These are phyloP conservation scores for Ferrisia virgata DNA, from an alignment of 2,888 invertebrate genomes.

Conservation along the genomic window DNA sequence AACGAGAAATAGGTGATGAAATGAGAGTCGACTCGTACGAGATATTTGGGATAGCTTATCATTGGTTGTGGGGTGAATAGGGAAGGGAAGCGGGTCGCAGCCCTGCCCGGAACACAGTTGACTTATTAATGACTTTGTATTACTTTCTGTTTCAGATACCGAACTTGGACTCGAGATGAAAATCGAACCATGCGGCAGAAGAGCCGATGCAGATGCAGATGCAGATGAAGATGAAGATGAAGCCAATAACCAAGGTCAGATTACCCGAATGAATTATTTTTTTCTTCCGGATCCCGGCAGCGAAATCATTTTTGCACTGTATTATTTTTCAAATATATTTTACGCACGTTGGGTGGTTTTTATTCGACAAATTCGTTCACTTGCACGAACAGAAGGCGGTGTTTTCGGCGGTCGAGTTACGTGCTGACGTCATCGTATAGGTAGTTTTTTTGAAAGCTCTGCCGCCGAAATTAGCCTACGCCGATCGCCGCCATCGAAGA, in stretches of 20 bases:
- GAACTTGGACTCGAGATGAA: not conserved
- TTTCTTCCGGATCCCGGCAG: not conserved
- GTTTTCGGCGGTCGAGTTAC: not conserved
- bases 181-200: too few relatives aligned
- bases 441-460: not conserved
- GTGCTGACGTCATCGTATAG: not conserved
- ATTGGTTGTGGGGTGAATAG: not conserved
- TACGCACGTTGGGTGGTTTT: not conserved
- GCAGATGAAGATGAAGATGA: not conserved
- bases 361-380: not conserved
- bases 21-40: too few relatives aligned
- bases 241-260: not conserved
- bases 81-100: too few relatives aligned
- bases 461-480: not conserved
- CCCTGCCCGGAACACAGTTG: not conserved
- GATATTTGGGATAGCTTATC: not conserved
- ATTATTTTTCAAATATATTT: not conserved
- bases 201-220: not conserved
- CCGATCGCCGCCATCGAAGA: not conserved
- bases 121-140: conserved; percentile 14
- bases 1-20: too few relatives aligned
- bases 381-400: not conserved
- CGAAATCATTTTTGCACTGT: not conserved
- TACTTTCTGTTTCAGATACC: conserved; percentile 12
- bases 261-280: not conserved